Conservation (phyloP, 2,113 vertebrate genomes). For the Hippolais icterina region DNA sequence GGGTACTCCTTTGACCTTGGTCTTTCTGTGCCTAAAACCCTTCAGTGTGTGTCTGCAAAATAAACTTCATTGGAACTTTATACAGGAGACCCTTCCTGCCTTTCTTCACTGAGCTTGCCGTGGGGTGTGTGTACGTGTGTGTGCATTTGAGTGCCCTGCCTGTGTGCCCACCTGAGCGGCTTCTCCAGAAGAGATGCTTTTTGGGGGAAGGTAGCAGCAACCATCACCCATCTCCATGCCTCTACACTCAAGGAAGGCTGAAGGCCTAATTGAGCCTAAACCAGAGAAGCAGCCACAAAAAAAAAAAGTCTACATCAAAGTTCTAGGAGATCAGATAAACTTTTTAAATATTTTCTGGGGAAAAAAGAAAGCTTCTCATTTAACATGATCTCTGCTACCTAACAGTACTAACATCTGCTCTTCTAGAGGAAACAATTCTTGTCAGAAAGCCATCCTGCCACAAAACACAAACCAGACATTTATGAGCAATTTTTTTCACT, state of each 20-base stretch:
- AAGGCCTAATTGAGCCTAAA: not conserved
- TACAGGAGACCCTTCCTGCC: not conserved
- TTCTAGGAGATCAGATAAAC: not conserved
- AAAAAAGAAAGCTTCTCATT: not conserved
- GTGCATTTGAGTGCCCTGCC: not conserved
- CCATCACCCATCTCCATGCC: not conserved
- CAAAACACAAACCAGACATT: not conserved
- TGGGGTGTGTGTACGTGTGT: not conserved
- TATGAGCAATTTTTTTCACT: not conserved
- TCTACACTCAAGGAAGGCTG: not conserved
- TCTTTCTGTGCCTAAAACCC: not conserved
- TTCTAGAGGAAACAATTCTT: not conserved
- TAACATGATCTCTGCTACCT: not conserved
- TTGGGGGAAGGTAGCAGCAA: not conserved
- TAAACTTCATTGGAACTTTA: not conserved
- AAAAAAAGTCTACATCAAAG: not conserved
- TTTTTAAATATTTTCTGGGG: not conserved
- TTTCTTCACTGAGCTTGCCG: not conserved
- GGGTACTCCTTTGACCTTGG: not conserved
- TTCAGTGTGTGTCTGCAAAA: not conserved
- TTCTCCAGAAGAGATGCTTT: not conserved
- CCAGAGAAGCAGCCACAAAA: not conserved
- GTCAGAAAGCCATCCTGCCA: not conserved
- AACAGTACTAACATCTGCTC: not conserved
- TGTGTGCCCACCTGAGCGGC: not conserved